Evolutionary conservation across 2,113 vertebrate genomes (phyloP).

Genomic region (Corythornis madagascariensis): DNA sequence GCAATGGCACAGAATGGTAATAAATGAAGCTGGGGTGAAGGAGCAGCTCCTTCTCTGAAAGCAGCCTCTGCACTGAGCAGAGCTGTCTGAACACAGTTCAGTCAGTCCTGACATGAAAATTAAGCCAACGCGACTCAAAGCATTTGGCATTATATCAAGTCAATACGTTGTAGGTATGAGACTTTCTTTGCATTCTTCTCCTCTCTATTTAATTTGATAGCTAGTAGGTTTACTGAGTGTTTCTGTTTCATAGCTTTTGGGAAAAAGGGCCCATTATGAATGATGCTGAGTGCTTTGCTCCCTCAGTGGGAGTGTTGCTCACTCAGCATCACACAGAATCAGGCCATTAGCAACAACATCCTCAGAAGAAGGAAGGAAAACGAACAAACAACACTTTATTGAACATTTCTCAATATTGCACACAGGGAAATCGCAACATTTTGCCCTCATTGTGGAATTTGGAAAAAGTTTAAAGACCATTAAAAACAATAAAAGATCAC

Average conservation of each 20-base stretch:
- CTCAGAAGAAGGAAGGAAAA: background rate
- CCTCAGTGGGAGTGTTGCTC: background rate
- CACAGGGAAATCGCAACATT: background rate
- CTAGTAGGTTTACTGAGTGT: background rate
- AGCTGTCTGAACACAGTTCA: constrained; percentile 21
- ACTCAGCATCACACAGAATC: background rate
- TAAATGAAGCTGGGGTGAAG: constrained; percentile 21
- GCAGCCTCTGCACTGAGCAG: background rate
- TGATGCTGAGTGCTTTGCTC: background rate
- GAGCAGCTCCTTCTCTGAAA: constrained; percentile 26
- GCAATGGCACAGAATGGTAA: constrained; percentile 42
- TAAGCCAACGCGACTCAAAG: background rate
- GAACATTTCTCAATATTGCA: background rate
- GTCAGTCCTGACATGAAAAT: constrained; percentile 34
- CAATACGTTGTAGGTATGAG: background rate
- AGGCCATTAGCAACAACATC: background rate
- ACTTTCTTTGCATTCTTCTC: background rate
- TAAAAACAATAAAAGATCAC: background rate
- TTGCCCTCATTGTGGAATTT: background rate
- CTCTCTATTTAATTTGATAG: constrained; percentile 14
- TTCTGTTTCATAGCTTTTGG: background rate
- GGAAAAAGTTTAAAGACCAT: background rate
- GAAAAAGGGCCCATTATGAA: background rate
- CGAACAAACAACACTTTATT: background rate
- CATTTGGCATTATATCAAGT: background rate